Conservation (phyloP, 2,113 vertebrate species). For the Plecturocebus donacophilus region DNA sequence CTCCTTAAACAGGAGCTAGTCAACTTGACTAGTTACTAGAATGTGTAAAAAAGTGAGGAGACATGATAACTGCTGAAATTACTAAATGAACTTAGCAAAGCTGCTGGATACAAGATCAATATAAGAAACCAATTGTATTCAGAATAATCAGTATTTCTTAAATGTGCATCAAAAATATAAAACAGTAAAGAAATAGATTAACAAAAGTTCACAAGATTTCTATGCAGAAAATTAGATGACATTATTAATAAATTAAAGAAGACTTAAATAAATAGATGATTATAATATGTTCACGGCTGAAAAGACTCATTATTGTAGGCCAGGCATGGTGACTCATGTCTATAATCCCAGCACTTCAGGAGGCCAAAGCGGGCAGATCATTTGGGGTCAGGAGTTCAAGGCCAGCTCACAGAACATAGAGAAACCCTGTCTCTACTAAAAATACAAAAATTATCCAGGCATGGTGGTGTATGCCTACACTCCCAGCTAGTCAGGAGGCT, state of each 20-base stretch:
- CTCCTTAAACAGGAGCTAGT: neutral
- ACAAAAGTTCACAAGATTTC: neutral
- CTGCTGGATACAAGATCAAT: neutral
- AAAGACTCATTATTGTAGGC: neutral
- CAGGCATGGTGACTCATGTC: too few species aligned
- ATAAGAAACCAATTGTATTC: neutral
- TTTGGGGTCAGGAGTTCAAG: too few species aligned
- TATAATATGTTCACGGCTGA: neutral
- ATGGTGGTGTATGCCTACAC: too few species aligned
- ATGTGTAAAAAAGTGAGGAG: neutral
- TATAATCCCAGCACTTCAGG: too few species aligned
- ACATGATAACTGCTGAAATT: neutral
- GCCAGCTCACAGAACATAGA: too few species aligned
- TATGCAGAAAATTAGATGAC: neutral
- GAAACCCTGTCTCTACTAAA: too few species aligned
- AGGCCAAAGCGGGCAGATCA: too few species aligned
- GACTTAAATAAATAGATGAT: neutral
- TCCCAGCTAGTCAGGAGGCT: too few species aligned
- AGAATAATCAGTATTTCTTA: neutral
- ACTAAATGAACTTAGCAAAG: neutral
- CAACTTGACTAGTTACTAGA: neutral
- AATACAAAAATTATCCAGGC: too few species aligned
- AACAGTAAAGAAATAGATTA: neutral
- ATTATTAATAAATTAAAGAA: neutral
- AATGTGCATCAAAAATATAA: neutral